Evolutionary conservation across 1,140 invertebrate species (phyloP).

Genomic region (Aplysia californica): DNA sequence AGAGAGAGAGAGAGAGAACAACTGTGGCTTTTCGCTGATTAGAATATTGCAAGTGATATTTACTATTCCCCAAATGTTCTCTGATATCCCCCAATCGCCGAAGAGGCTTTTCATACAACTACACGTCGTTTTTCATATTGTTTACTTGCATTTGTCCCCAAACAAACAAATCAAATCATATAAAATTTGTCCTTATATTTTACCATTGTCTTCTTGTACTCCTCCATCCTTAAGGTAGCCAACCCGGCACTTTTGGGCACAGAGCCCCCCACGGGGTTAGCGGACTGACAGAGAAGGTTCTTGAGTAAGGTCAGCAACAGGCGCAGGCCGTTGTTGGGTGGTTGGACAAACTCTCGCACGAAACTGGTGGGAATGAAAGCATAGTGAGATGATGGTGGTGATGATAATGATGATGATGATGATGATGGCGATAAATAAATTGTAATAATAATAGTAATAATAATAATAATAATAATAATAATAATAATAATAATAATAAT

Average conservation of each 20-base stretch:
- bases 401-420: background rate
- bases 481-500: too few species aligned
- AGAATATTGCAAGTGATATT: background rate
- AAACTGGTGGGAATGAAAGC: background rate
- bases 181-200: too few species aligned
- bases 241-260: background rate
- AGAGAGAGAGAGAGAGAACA: background rate
- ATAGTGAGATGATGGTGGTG: background rate
- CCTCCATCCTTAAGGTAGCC: too few species aligned
- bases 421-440: background rate
- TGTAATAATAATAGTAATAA: conserved; percentile 5
- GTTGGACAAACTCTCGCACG: background rate
- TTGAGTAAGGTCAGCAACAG: background rate
- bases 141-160: background rate
- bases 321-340: background rate
- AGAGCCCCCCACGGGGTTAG: background rate
- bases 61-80: background rate
- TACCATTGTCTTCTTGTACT: too few species aligned
- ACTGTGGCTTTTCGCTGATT: background rate
- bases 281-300: background rate
- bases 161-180: too few species aligned
- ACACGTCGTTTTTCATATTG: background rate
- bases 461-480: too few species aligned
- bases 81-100: background rate
- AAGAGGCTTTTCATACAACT: background rate